Base-by-base conservation (phyloP, 2,113 vertebrate genomes). In the Ciconia maguari region DNA sequence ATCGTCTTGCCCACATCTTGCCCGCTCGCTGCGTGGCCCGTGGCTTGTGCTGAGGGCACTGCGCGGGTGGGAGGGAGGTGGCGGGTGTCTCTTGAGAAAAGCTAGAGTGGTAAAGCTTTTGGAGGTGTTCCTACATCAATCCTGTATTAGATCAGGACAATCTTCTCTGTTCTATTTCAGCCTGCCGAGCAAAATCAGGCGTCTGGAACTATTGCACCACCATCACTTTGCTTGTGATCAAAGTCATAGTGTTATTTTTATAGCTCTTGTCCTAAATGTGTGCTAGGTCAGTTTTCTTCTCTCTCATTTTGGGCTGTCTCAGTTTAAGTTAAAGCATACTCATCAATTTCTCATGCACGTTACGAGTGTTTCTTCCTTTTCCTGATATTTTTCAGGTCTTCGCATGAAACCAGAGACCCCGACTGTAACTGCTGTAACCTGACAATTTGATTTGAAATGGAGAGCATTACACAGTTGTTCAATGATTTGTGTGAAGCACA, bases 401-500 rank as follows among this genome's bases (percentile, higher is more conserved):
- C 30, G 0, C 30, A 32, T 83, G 95, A 80, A 60, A 49, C 16
- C 68, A 52, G 76, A 51, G 34, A n/a, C 9, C 5, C 42, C 27
- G 69, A 69, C 64, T 8, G 32, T 14, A n/a, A 6, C 62, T 66
- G 84, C 60, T 18, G 13, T 25, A 42, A 57, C n/a, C 34, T 30
- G 74, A 55, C 42, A 2, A 4, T 30, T 51, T 25, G 16, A 4
- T 66, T 48, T n/a, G 81, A 58, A 41, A 98, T 98, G 98, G 97
- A 97, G 97, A 99, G 99, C 97, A 99, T 99, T 89, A 99, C 99
- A 0, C 99, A 98, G 93, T 97, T 99, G 83, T 98, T 99, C 72
- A 96, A 46, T 15, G 98, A 99, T 25, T 94, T 99, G 82, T 99
- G 99, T 93, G 99, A 99, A 96, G 97, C 97, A 42, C 98, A 99